These are phyloP conservation scores for Parthenolecanium corni DNA, from an alignment of 2,888 invertebrate species.

Conservation along the genomic window DNA sequence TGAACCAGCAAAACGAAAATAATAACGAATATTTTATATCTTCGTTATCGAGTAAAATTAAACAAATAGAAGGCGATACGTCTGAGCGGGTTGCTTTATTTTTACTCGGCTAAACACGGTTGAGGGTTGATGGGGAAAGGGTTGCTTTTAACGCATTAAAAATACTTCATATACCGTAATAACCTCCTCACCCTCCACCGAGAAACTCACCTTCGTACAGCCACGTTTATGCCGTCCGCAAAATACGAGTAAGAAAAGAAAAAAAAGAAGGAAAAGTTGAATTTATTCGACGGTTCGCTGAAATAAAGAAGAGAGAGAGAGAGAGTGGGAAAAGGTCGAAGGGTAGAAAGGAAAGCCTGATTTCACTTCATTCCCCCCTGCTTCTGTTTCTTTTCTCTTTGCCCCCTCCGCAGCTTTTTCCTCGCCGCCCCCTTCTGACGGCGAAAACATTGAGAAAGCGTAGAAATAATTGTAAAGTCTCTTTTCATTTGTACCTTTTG, in stretches of 20 bases:
- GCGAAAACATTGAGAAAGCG: no score
- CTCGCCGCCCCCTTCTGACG: neutral
- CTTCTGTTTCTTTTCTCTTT: neutral
- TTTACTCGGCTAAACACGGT: neutral
- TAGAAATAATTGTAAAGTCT: no score
- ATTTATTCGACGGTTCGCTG: neutral
- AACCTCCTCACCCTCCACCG: no score
- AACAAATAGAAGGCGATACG: conserved; percentile 5
- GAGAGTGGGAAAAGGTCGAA: neutral
- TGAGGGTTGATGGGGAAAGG: neutral
- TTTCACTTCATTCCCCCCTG: neutral
- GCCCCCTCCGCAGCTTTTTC: neutral
- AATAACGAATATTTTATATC: conserved; percentile 1
- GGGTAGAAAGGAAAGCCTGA: conserved; percentile 1
- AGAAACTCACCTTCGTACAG: no score
- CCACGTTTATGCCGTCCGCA: no score
- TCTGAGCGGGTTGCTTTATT: conserved; percentile 10
- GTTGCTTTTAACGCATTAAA: conserved; percentile 7
- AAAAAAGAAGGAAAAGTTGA: neutral
- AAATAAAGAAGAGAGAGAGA: neutral
- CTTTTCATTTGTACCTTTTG: no score
- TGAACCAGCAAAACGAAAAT: no score
- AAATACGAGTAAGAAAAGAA: no score
- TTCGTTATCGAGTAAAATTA: conserved; percentile 4
- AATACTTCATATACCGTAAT: neutral